Conservation (phyloP, 2,888 invertebrate genomes). For the Furcula furcula region DNA sequence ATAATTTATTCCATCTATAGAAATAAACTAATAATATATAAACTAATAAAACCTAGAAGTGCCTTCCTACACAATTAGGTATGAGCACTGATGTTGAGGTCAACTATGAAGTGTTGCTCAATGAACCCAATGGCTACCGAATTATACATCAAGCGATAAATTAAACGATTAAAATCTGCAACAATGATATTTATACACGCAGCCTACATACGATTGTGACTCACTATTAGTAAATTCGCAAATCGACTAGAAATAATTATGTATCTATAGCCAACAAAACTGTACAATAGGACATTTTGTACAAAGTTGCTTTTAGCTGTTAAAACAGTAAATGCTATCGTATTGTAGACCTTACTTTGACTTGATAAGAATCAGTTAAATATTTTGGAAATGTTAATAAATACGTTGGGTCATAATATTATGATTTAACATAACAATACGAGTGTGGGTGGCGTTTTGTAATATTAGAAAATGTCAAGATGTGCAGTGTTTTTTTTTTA, state of each 20-base stretch:
- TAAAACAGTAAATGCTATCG: background rate
- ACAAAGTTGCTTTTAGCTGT: constrained; percentile 9
- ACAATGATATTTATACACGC: constrained; percentile 33
- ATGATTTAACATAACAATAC: constrained; percentile 51
- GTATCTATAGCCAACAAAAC: constrained; percentile 6
- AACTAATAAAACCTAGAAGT: too few relatives aligned
- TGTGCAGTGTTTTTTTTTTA: constrained; percentile 27
- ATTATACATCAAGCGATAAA: constrained; percentile 53
- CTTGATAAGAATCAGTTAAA: too few relatives aligned
- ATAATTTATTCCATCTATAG: too few relatives aligned
- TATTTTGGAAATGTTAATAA: too few relatives aligned
- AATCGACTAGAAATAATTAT: constrained; percentile 37
- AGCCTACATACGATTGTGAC: constrained; percentile 44
- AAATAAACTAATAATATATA: too few relatives aligned
- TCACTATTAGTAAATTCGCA: constrained; percentile 48
- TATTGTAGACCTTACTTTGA: constrained; percentile 1
- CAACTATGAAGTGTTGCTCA: too few relatives aligned
- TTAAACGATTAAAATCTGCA: constrained; percentile 47
- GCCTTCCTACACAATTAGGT: too few relatives aligned
- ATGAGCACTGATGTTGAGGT: too few relatives aligned
- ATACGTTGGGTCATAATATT: constrained; percentile 21
- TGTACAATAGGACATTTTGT: background rate
- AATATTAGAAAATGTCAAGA: constrained; percentile 55
- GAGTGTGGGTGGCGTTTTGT: constrained; percentile 56
- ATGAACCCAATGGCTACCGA: constrained; percentile 37